These are phyloP conservation scores for Notothenia coriiceps DNA, from an alignment of 2,113 vertebrate species.

Conservation along the genomic window DNA sequence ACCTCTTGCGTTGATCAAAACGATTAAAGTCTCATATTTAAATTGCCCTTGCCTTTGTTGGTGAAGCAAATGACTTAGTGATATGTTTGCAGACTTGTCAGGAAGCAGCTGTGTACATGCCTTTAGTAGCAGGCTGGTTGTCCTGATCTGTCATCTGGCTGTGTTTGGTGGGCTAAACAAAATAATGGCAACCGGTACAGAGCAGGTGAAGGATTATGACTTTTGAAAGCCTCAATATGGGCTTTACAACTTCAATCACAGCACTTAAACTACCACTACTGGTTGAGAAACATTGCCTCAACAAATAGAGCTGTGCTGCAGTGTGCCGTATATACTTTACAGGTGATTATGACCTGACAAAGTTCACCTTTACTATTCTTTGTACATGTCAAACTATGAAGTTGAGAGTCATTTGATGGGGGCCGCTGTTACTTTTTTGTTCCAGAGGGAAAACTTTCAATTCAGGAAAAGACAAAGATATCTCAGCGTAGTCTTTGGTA, in stretches of 20 bases:
- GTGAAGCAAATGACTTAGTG: background rate
- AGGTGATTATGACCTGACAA: background rate
- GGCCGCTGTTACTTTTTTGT: background rate
- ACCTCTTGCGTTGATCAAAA: background rate
- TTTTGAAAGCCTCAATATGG: conserved; percentile 5
- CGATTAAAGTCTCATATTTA: background rate
- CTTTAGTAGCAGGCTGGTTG: background rate
- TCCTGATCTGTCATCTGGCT: background rate
- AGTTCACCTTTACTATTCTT: background rate
- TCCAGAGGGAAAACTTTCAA: conserved; percentile 27
- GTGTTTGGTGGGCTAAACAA: conserved; percentile 4
- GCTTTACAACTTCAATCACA: too few species aligned
- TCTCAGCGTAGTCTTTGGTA: conserved; percentile 13
- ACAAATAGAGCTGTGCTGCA: background rate
- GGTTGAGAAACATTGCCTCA: conserved; percentile 4
- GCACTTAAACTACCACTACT: conserved; percentile 1
- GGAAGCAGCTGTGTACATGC: background rate
- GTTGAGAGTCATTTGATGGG: background rate
- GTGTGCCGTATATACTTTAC: background rate
- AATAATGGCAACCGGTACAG: background rate
- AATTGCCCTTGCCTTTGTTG: background rate
- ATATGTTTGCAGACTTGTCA: background rate
- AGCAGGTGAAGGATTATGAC: background rate
- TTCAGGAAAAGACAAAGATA: conserved; percentile 12
- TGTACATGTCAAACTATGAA: background rate